phyloP scores from a whole-genome alignment of 2,113 vertebrate genomes.

The Pelecanus crispus region DNA sequence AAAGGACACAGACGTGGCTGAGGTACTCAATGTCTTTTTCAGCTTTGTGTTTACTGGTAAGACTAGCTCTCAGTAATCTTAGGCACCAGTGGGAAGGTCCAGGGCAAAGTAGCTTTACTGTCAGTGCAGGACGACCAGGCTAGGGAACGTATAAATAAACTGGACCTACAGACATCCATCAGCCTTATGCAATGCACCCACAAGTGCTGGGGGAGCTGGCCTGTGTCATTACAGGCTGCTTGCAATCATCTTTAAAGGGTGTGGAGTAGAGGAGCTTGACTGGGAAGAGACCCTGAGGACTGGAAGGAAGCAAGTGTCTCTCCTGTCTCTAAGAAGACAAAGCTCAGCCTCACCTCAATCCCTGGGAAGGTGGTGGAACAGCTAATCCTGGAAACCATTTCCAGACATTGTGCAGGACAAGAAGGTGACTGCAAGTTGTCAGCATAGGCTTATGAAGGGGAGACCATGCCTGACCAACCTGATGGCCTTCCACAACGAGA shows the following conservation, averaged over 20 bases:
- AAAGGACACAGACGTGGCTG: neutral
- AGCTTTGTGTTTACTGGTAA: neutral
- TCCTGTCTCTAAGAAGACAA: neutral
- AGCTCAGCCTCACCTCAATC: neutral
- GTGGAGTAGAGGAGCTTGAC: neutral
- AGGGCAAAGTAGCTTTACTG: neutral
- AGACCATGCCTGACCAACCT: neutral
- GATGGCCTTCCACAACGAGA: neutral
- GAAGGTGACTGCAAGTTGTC: neutral
- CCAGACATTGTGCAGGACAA: neutral
- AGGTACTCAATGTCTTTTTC: neutral
- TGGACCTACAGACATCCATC: neutral
- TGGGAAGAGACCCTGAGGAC: neutral
- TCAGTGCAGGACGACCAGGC: neutral
- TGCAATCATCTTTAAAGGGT: neutral
- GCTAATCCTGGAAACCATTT: neutral
- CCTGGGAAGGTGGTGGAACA: neutral
- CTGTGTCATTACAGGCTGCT: neutral
- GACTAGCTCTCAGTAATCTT: neutral
- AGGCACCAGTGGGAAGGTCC: neutral
- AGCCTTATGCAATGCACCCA: neutral
- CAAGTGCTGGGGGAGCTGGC: neutral
- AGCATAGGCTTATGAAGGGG: accelerated
- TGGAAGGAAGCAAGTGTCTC: neutral
- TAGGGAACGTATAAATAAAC: neutral